phyloP scores from a whole-genome alignment of 2,888 invertebrate species.

The Hymenopus coronatus region DNA sequence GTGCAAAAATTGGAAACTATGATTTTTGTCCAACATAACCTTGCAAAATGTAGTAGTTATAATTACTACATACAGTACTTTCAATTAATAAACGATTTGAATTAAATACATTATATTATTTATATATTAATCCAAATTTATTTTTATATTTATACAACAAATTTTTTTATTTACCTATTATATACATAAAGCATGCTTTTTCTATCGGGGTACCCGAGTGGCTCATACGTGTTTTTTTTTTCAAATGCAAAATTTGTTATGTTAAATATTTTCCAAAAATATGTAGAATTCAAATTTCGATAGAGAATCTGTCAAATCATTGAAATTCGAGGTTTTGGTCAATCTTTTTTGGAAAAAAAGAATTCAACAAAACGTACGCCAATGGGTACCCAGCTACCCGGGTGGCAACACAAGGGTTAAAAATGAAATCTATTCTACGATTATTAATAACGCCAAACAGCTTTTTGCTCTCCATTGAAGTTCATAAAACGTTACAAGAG shows the following conservation, averaged over 20 bases:
- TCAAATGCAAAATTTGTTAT: background rate
- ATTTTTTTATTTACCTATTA: background rate
- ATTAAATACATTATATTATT: background rate
- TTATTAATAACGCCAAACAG: too few relatives aligned
- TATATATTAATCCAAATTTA: background rate
- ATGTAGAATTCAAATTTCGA: background rate
- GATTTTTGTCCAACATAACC: background rate
- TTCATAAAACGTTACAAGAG: too few relatives aligned
- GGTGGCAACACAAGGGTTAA: background rate
- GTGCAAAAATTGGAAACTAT: background rate
- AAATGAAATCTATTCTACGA: background rate
- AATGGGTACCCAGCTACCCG: background rate
- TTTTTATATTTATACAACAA: background rate
- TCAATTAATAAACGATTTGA: constrained; percentile 1
- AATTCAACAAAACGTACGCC: background rate
- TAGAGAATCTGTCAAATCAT: background rate
- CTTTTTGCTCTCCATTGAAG: too few relatives aligned
- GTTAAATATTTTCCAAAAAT: background rate
- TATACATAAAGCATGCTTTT: background rate
- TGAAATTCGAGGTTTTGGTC: background rate
- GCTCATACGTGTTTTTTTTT: background rate
- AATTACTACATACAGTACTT: background rate
- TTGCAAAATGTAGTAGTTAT: constrained; percentile 8
- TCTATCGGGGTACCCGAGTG: constrained; percentile 8
- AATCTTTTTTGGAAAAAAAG: background rate